A percentile compares a stretch with the other conserved stretches of the same genome.
Conservation (phyloP, 1,140 invertebrate genomes). For the Rhagoletis zephyria region DNA sequence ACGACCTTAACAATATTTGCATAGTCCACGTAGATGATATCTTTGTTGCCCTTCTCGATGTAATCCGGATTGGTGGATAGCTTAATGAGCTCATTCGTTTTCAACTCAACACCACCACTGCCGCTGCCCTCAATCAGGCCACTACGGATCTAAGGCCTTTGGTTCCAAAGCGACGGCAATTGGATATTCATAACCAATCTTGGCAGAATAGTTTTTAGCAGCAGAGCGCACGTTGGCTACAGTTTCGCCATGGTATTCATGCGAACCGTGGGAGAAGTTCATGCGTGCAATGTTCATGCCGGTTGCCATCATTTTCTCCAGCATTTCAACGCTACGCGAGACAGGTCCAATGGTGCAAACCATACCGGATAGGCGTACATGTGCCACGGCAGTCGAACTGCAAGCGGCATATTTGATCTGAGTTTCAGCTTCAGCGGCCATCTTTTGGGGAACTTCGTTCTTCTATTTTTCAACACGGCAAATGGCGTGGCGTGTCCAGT, state of each 20-base stretch:
- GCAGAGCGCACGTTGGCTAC: slow-evolving; percentile 91
- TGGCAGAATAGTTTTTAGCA: slow-evolving; percentile 84
- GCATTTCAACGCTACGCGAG: slow-evolving; percentile 85
- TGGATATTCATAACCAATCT: slow-evolving; percentile 83
- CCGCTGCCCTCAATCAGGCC: slow-evolving; percentile 87
- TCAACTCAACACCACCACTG: slow-evolving; percentile 87
- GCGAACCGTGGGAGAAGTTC: slow-evolving; percentile 98
- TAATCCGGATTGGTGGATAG: slow-evolving; percentile 89
- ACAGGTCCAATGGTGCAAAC: slow-evolving; percentile 98
- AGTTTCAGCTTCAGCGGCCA: slow-evolving; percentile 78
- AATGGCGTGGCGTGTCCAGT: background rate
- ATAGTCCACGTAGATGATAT: slow-evolving; percentile 89
- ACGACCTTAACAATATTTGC: slow-evolving; percentile 97
- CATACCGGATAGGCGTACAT: slow-evolving; percentile 92
- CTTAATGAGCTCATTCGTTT: slow-evolving; percentile 88
- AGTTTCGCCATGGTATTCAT: slow-evolving; percentile 94
- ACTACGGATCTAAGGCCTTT: slow-evolving; percentile 97
- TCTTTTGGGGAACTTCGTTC: slow-evolving; percentile 75
- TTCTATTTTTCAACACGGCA: slow-evolving; percentile 54
- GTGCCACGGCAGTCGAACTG: slow-evolving; percentile 89
- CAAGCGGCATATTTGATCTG: slow-evolving; percentile 92
- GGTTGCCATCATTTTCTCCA: slow-evolving; percentile 96
- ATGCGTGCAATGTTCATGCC: slow-evolving; percentile 98
- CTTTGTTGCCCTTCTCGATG: slow-evolving; percentile 86
- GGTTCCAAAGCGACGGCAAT: slow-evolving; percentile 97